phyloP scores from a whole-genome alignment of 2,888 invertebrate species.

The Watsonalla cultraria region DNA sequence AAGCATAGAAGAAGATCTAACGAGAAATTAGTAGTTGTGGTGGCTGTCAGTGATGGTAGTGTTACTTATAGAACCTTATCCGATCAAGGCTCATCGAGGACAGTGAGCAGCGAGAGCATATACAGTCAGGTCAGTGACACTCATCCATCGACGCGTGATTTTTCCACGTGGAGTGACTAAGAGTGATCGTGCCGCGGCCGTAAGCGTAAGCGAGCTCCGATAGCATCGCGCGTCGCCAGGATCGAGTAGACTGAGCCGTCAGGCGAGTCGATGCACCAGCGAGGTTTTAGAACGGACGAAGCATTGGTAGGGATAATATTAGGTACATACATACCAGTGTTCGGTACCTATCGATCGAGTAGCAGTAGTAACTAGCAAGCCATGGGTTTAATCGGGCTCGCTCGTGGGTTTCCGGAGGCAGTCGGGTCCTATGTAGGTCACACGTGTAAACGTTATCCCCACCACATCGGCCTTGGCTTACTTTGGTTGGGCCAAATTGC shows the following conservation, averaged over 20 bases:
- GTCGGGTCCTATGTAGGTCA: conserved; percentile 72
- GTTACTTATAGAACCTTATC: not conserved
- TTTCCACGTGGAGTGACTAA: conserved; percentile 40
- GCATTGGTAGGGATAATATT: conserved; percentile 27
- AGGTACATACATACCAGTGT: conserved; percentile 19
- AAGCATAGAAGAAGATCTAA: not conserved
- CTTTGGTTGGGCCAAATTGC: conserved; percentile 63
- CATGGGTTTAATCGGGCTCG: conserved; percentile 36
- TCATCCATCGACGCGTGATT: conserved; percentile 41
- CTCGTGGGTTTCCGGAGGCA: conserved; percentile 56
- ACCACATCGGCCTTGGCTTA: conserved; percentile 76
- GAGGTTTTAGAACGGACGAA: conserved; percentile 20
- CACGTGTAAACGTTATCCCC: conserved; percentile 77
- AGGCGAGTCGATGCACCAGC: conserved; percentile 10
- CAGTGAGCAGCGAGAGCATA: conserved; percentile 5
- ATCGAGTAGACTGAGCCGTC: conserved; percentile 6
- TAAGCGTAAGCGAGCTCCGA: conserved; percentile 18
- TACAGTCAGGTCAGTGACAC: conserved; percentile 51
- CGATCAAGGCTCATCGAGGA: not conserved
- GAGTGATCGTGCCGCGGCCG: conserved; percentile 14
- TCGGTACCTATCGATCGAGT: conserved; percentile 48
- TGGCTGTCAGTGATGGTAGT: not conserved
- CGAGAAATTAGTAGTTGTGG: not conserved
- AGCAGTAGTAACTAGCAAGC: conserved; percentile 23
- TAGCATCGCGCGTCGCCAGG: conserved; percentile 15